Evolutionary conservation across 2,113 vertebrate genomes (phyloP).

Genomic region (Ammodytes dubius): DNA sequence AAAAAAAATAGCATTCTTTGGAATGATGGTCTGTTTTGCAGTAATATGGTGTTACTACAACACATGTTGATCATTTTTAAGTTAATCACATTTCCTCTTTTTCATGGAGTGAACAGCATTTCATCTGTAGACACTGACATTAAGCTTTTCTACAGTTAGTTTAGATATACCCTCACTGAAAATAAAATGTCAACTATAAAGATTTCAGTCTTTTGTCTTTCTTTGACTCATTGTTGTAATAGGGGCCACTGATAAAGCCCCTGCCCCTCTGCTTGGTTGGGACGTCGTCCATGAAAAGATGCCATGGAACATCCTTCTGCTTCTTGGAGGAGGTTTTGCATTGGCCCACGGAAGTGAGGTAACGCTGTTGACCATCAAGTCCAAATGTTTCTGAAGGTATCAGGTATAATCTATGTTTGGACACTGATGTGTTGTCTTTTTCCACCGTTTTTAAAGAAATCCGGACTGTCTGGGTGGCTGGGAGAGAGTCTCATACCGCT

Average conservation of each 20-base stretch:
- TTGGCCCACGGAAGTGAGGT: slow-evolving; percentile 92
- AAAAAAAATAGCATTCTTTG: too few relatives aligned
- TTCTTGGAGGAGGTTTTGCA: slow-evolving; percentile 90
- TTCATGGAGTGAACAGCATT: not conserved
- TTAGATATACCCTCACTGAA: not conserved
- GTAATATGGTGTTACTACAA: slow-evolving; percentile 5
- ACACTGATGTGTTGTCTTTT: slow-evolving; percentile 26
- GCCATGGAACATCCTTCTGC: slow-evolving; percentile 89
- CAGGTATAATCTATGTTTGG: not conserved
- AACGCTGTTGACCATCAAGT: slow-evolving; percentile 3
- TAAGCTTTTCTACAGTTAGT: not conserved
- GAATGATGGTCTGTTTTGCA: too few relatives aligned
- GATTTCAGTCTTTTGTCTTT: not conserved
- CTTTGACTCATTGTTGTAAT: slow-evolving; percentile 8
- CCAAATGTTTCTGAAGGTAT: not conserved
- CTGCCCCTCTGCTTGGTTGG: slow-evolving; percentile 86
- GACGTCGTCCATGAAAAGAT: slow-evolving; percentile 85
- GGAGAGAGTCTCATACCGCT: slow-evolving; percentile 86
- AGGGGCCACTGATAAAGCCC: slow-evolving; percentile 60
- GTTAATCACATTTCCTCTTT: slow-evolving; percentile 26
- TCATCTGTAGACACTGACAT: slow-evolving; percentile 20
- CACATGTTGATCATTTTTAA: not conserved
- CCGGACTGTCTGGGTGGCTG: slow-evolving; percentile 87
- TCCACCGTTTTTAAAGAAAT: slow-evolving; percentile 71
- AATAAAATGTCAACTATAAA: not conserved